Evolutionary conservation across 1,140 invertebrate species (phyloP), one percentile per base, ranked within the genome.

Genomic region (Metopolophium dirhodum): DNA sequence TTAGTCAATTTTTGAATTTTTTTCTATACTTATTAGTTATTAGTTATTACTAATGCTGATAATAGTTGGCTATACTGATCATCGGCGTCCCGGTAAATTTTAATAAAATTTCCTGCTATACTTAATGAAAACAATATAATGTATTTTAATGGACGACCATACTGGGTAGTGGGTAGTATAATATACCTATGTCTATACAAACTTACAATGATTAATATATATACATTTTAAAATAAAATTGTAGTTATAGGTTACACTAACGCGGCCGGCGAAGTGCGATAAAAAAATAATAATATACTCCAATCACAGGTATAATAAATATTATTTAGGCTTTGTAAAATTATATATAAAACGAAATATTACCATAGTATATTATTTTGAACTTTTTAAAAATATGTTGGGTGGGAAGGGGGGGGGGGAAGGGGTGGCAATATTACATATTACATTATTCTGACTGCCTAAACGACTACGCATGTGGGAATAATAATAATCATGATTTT

Each of bases 1-100:
- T 30, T 14, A 4, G 11, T 30, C 30, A 14, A 30, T 30, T 26
- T 41, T 68, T 68, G 30, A n/a, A 30, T 30, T 26, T 47, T 68
- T 68, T 30, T 30, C 9, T 11, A 61, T 30, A 30, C 9, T 7
- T 30, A 30, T 0, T n/a, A n/a, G n/a, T n/a, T n/a, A n/a, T n/a
- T n/a, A n/a, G n/a, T 11, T 1, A 8, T 11, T 2, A 7, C 9
- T 1, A 30, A 11, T 18, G 18, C 9, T 14, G 3, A 14, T n/a
- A 11, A 14, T n/a, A 6, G 61, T 68, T 30, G 61, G 30, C 14
- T 68, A n/a, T 68, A 8, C 26, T 30, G 30, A 30, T n/a, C 61
- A 68, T 30, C 14, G 61, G 9, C 11, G 9, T 68, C 61, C 30
- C 18, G 9, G 3, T 0, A 4, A n/a, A 11, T 30, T 14, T 6